Base-by-base conservation (phyloP, 2,888 invertebrate species). In the Tenthredo mesomela region DNA sequence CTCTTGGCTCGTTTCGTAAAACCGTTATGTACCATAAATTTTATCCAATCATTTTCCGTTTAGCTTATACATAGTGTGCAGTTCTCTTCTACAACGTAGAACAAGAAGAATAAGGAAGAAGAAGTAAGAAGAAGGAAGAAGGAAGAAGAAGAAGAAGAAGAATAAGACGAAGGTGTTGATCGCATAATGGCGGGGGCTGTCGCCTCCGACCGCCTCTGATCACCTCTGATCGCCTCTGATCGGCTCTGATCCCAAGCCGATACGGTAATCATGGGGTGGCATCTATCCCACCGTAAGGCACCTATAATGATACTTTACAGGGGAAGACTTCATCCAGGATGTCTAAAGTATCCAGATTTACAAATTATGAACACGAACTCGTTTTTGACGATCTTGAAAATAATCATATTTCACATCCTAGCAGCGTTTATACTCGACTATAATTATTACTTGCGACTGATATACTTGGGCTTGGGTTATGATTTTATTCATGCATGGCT, bases 211-310 rank as follows among this genome's bases (percentile, higher is more conserved):
- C 82, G 82, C 43, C 67, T 82, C 88, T 90, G 91, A 90, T 77
- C 80, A 50, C 58, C 61, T 61, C 80, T 58, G 80, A 80, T 90
- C 82, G 67, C 29, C 67, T 82, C 88, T 90, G 91, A 90, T 91
- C 91, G 88, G 87, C 87, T 87, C 89, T 88, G 89, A 89, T 89
- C 89, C 90, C 87, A 87, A 88, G 87, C 88, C 91, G 91, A 92
- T 91, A 92, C 90, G 90, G 90, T 92, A 92, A 92, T 92, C 92
- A 91, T 87, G 90, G 89, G 90, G 89, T 91, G 90, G 91, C 90
- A 92, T 92, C 91, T 91, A 89, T 90, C 67, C 67, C 67, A 67
- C 33, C 33, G 33, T 67, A 18, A 67, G 67, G 67, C 7, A 67
- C 67, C 67, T 67, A 33, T 67, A 67, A 67, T 67, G 67, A 67